A percentile compares a stretch with the other conserved stretches of the same genome.
Conservation (phyloP, 2,888 invertebrate species). For the Nematopogon swammerdamellus region DNA sequence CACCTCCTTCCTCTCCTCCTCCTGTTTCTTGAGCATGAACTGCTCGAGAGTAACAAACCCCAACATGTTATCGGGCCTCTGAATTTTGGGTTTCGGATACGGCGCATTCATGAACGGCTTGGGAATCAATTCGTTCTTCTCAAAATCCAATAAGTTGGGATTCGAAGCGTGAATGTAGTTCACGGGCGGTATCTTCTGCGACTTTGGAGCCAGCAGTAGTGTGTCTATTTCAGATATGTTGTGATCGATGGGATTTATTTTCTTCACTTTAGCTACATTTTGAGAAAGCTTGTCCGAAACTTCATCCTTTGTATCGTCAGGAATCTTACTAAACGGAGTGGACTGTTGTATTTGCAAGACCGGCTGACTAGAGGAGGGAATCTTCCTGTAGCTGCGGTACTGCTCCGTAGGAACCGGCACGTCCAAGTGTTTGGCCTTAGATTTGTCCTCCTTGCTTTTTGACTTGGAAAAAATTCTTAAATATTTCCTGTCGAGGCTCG, state of each 20-base stretch:
- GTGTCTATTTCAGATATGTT: constrained; percentile 5
- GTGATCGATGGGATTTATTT: constrained; percentile 10
- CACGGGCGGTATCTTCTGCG: constrained; percentile 38
- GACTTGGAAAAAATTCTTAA: constrained; percentile 46
- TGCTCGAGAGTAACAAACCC: constrained; percentile 75
- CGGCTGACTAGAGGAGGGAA: constrained; percentile 28
- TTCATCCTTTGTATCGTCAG: background rate
- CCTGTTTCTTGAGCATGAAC: constrained; percentile 74
- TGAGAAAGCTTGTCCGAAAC: constrained; percentile 2
- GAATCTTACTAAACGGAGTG: constrained; percentile 1
- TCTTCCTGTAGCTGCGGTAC: constrained; percentile 71
- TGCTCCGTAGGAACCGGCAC: constrained; percentile 76
- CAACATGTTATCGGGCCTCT: constrained; percentile 56
- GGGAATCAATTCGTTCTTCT: constrained; percentile 40
- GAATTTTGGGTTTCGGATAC: constrained; percentile 29
- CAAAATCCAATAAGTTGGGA: constrained; percentile 65
- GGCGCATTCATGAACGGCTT: constrained; percentile 35
- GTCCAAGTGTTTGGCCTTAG: constrained; percentile 22
- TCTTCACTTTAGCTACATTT: constrained; percentile 11
- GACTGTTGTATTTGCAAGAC: constrained; percentile 12
- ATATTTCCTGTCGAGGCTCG: constrained; percentile 72
- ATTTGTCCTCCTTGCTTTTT: constrained; percentile 45
- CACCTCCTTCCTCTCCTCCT: constrained; percentile 63
- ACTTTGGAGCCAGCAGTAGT: constrained; percentile 9
- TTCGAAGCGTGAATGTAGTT: constrained; percentile 70